Base-by-base conservation (phyloP, 2,113 vertebrate genomes). In the Cyrtonyx montezumae region DNA sequence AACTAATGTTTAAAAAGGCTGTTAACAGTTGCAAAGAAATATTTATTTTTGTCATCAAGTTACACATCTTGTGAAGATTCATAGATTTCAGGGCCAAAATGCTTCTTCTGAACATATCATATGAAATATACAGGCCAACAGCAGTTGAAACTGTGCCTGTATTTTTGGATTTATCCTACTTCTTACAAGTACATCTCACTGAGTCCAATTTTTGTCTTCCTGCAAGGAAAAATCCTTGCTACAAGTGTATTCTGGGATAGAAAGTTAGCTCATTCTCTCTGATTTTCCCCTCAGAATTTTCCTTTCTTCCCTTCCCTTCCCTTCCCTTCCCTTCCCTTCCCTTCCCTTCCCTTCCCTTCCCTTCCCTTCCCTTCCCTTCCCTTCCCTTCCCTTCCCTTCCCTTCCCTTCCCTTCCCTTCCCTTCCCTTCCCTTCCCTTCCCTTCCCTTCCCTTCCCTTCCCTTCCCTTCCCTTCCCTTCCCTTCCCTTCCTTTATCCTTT, bases 1-100 rank as follows among this genome's bases (percentile, higher is more conserved):
- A 43, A 5, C 4, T 93, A 82, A 85, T 79, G 59, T 65, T 91
- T 91, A 66, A 94, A 95, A 95, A 73, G 28, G 48, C 86, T 90
- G 71, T 87, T 91, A 86, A 85, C 43, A 79, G 45, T 69, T 91
- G 45, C 45, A 95, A 87, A 85, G 37, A 68, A 17, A 6, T 45
- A 68, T 65, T 90, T 82, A 94, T 65, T 91, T 94, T 71, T 94
- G 67, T 91, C 75, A 91, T 91, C 58, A 56, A 36, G 43, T 81
- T 93, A 61, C 67, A 62, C 13, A 51, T 85, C 53, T 87, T 93
- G 43, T 43, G 62, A 87, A 93, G 67, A 76, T n/a, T 59, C 66
- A 48, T 25, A 37, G 8, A 40, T 71, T 86, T 61, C 42, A 79
- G 28, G 43, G 37, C 78, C 56, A 89, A 91, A 88, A 78, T 36